These are phyloP conservation scores for Syngnathus scovelli DNA, from an alignment of 2,113 vertebrate species.

Conservation along the genomic window DNA sequence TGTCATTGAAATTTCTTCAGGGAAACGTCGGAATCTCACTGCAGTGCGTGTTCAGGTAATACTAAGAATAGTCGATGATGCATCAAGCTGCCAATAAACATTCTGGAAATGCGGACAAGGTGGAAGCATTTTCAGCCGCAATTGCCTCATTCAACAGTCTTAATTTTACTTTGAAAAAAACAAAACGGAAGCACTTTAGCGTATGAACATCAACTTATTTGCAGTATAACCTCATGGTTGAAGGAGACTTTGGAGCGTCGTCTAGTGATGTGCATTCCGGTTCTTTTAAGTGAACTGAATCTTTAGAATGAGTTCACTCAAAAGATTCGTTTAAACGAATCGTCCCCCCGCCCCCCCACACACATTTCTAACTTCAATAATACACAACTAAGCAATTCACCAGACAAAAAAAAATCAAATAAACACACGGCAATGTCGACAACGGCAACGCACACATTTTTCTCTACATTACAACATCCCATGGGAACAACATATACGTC, in stretches of 20 bases:
- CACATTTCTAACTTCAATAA: no score
- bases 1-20: neutral
- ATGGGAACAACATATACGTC: no score
- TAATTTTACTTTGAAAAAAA: fast-evolving
- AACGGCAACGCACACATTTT: no score
- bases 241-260: conserved; percentile 62
- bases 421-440: no score
- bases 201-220: neutral
- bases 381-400: no score
- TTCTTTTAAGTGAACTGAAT: no score
- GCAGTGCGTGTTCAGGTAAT: neutral
- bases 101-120: neutral
- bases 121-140: neutral
- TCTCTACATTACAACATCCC: no score
- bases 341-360: no score
- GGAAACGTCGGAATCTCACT: neutral
- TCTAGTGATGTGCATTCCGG: conserved; percentile 6
- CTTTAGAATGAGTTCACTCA: no score
- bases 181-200: neutral
- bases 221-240: conserved; percentile 39
- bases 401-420: no score
- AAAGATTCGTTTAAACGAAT: no score
- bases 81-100: neutral
- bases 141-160: fast-evolving
- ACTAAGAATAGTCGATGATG: neutral